A percentile compares a stretch with the other conserved stretches of the same genome.
Conservation (phyloP, 1,140 invertebrate genomes). For the Archegozetes longisetosus region DNA sequence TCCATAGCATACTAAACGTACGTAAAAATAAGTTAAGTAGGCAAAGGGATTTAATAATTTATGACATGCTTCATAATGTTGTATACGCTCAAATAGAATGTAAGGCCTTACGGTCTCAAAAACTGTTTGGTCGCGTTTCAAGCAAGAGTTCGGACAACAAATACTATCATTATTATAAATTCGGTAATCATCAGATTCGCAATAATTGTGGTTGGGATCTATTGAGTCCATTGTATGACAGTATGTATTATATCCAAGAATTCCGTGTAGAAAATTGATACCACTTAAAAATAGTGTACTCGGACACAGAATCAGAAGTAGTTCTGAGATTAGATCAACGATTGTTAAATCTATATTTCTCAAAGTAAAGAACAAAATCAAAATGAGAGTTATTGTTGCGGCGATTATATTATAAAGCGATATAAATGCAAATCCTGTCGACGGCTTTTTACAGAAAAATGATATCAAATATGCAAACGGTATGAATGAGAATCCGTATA, state of each 20-base stretch:
- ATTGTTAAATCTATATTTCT: not conserved
- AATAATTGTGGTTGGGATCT: too few species aligned
- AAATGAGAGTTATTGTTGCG: not conserved
- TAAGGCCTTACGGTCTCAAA: too few species aligned
- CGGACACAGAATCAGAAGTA: not conserved
- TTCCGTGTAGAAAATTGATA: not conserved
- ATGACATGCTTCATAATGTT: too few species aligned
- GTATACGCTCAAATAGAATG: too few species aligned
- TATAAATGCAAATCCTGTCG: slow-evolving; percentile 16
- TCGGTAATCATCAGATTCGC: too few species aligned
- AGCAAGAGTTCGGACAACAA: too few species aligned
- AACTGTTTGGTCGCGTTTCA: too few species aligned
- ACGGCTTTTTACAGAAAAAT: slow-evolving; percentile 13
- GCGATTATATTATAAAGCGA: not conserved
- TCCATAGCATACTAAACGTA: not conserved
- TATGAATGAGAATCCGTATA: slow-evolving; percentile 20
- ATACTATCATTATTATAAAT: too few species aligned
- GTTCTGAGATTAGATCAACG: not conserved
- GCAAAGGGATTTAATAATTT: too few species aligned
- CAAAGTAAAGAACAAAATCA: too few species aligned
- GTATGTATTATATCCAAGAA: not conserved
- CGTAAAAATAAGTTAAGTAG: too few species aligned
- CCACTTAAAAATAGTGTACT: not conserved
- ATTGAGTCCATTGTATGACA: too few species aligned
- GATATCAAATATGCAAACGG: slow-evolving; percentile 21